A percentile compares a stretch with the other conserved stretches of the same genome.
These are phyloP conservation scores for Isaurus tuberculatus DNA, from an alignment of 92 coral and sea anemone species.

Conservation along the genomic window DNA sequence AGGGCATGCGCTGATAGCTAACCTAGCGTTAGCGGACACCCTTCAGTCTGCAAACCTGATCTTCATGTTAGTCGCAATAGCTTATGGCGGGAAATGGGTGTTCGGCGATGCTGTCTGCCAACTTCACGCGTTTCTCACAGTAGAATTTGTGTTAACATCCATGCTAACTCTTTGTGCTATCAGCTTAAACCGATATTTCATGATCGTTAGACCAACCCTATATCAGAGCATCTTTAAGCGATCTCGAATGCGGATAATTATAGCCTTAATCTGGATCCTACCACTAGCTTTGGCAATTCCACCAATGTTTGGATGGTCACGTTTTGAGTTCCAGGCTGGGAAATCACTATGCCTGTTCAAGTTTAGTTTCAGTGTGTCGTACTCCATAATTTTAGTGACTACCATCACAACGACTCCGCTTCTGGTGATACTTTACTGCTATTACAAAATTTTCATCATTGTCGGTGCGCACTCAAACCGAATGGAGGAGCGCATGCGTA, in stretches of 20 bases:
- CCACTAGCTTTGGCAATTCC: constrained; percentile 73
- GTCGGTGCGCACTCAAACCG: constrained; percentile 62
- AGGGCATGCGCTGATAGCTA: constrained; percentile 49
- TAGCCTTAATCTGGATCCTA: constrained; percentile 63
- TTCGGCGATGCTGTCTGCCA: constrained; percentile 30
- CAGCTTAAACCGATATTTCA: constrained; percentile 44
- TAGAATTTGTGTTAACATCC: constrained; percentile 36
- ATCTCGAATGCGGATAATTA: constrained; percentile 38
- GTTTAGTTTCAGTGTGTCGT: constrained; percentile 61
- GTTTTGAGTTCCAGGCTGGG: constrained; percentile 66
- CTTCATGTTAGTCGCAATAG: constrained; percentile 45
- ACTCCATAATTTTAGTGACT: constrained; percentile 44
- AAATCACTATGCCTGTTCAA: constrained; percentile 68
- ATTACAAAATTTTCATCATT: constrained; percentile 68
- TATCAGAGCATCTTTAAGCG: constrained; percentile 41
- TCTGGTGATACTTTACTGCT: constrained; percentile 57
- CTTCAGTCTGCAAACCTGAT: constrained; percentile 43
- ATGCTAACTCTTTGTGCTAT: constrained; percentile 50
- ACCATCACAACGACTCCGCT: constrained; percentile 66
- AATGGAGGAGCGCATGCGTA: constrained; percentile 36
- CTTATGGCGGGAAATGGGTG: constrained; percentile 39
- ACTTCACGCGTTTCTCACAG: constrained; percentile 37
- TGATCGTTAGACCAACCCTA: constrained; percentile 16
- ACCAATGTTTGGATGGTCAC: constrained; percentile 73
- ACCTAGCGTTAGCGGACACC: constrained; percentile 44